phyloP scores from a whole-genome alignment of 1,140 invertebrate species.

The Myzus persicae region DNA sequence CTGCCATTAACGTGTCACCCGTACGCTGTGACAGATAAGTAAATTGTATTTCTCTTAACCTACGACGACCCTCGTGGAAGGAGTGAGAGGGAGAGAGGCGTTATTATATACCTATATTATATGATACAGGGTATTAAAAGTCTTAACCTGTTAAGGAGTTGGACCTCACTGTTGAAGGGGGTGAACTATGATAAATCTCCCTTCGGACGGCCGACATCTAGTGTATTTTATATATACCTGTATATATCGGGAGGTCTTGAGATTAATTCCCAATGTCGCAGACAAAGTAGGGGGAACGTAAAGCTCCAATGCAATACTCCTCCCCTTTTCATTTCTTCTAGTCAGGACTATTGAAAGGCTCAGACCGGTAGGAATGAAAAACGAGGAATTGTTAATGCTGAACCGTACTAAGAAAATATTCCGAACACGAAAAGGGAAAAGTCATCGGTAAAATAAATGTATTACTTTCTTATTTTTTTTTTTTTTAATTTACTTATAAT shows the following conservation, averaged over 20 bases:
- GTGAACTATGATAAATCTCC: constrained; percentile 53
- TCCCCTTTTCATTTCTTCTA: not conserved
- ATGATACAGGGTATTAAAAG: constrained; percentile 37
- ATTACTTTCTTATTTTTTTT: not conserved
- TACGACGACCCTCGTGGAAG: not conserved
- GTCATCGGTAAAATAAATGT: not conserved
- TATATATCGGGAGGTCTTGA: not conserved
- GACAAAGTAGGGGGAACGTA: not conserved
- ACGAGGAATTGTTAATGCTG: not conserved
- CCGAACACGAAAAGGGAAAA: not conserved
- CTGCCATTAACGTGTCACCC: constrained; percentile 52
- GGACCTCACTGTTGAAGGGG: not conserved
- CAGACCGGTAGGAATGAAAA: not conserved
- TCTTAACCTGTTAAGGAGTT: constrained; percentile 37
- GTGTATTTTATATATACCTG: not conserved
- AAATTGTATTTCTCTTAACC: constrained; percentile 57
- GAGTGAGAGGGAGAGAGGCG: not conserved
- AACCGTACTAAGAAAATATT: not conserved
- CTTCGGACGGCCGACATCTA: constrained; percentile 33
- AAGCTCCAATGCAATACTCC: not conserved
- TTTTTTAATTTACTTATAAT: not conserved
- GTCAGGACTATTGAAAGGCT: not conserved
- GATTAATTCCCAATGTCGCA: constrained; percentile 43
- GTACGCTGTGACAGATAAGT: constrained; percentile 44
- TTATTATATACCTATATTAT: not conserved